Evolutionary conservation across 2,113 vertebrate genomes (phyloP), one percentile per base, ranked within the genome.

Genomic region (Carlito syrichta): DNA sequence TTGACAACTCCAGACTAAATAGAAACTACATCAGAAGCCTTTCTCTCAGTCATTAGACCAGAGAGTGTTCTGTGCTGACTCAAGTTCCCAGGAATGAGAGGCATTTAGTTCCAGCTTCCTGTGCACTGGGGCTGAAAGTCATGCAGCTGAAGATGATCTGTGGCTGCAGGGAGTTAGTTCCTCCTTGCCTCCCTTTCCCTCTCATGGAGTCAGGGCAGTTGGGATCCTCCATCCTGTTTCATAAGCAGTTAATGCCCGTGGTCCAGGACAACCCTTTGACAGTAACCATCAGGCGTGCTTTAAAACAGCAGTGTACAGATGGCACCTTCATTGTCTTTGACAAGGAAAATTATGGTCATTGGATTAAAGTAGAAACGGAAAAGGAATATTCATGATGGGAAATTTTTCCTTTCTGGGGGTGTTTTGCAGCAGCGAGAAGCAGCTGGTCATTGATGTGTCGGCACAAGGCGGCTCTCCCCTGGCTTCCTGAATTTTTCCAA

Each of bases 271-370:
- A 30, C 78, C 54, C 62, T 71, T 91, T 92, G 93, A 90, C 58
- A 95, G 11, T 94, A 58, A 40, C 71, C 82, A 62, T 63, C 77
- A 82, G 68, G 74, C 27, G 6, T 30, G 38, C 56, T 78, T 95
- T 94, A 92, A 69, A 68, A 68, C 25, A 92, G 50, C 63, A 62
- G 52, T 30, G n/a, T 83, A 10, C 91, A 92, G 91, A 95, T 94
- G 96, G 88, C 52, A 92, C 79, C 85, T 85, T 84, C 82, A 52
- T 96, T 96, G 91, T 86, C 78, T 95, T 6, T 96, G 94, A 86
- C 84, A 77, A 3, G 23, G 87, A 73, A 86, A 38, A 88, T 77
- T 91, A 95, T 68, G 74, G 48, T 35, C 11, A 94, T 68, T 32
- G 83, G 86, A 73, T 96, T 23, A 52, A 91, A 92, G 79, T 95